Percentiles rank a stretch among this genome's conserved stretches.
Conservation (phyloP, 2,113 vertebrate species). For the Psammodynastes pulverulentus region DNA sequence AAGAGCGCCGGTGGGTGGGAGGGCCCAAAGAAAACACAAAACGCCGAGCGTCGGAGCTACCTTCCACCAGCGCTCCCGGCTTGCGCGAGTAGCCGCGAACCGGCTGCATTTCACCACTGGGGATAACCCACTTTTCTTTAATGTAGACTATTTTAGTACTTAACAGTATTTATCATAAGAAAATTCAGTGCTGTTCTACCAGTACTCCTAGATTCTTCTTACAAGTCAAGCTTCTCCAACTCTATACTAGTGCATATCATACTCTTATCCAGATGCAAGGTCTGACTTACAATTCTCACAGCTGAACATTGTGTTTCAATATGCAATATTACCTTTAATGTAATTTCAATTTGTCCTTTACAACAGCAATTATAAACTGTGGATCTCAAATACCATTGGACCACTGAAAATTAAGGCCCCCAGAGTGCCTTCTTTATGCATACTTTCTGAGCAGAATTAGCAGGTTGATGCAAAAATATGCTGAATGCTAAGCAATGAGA, state of each 20-base stretch:
- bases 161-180: not conserved
- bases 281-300: not conserved
- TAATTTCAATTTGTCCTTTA: not conserved
- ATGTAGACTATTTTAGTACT: not conserved
- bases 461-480: not conserved
- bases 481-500: not conserved
- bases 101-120: too few relatives aligned
- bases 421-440: not conserved
- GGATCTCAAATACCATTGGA: not conserved
- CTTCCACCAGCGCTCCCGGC: too few relatives aligned
- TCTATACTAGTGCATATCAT: not conserved
- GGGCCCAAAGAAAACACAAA: too few relatives aligned
- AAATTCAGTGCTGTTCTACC: not conserved
- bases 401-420: not conserved
- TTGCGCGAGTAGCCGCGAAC: too few relatives aligned
- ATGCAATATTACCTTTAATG: not conserved
- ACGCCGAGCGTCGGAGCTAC: too few relatives aligned
- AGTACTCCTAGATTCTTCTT: not conserved
- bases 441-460: not conserved
- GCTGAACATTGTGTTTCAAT: not conserved
- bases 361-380: not conserved
- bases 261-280: not conserved
- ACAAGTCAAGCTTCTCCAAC: not conserved
- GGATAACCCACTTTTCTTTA: not conserved
- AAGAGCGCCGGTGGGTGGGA: too few relatives aligned